Evolutionary conservation across 2,888 invertebrate species (phyloP), one percentile per base, ranked within the genome.

Genomic region (Micoletzkya japonica): DNA sequence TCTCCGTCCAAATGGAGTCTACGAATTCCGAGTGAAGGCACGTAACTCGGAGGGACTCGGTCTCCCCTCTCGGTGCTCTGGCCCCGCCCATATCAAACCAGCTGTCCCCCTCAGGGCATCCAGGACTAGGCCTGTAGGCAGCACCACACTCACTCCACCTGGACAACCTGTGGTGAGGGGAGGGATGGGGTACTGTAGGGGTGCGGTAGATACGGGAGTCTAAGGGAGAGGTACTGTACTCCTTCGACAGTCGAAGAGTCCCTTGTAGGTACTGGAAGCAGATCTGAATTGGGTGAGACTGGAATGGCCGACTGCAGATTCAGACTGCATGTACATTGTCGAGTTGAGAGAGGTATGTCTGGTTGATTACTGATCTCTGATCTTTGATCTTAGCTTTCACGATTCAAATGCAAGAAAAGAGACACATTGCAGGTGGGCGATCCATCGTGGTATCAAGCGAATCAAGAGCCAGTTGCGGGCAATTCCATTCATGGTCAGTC

Each of bases 1-100:
- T 54, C 77, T 85, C 17, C 77, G 85, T 1, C 85, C 85, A 20
- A 82, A 84, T 70, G 85, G 84, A n/a, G 84, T 85, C 24, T 85
- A 85, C 72, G 85, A 85, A 72, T 85, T 85, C 68, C 79, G 85
- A 30, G 81, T 86, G 2, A 66, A 82, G 50, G 83, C 81, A 14
- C 74, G 79, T 39, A 82, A 83, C 60, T 76, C 76, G 17, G 83
- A 83, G 36, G 71, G 74, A 24, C 49, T 76, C 20, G 77, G 77
- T 30, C 73, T 63, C 44, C 77, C 82, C 2, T 74, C 76, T 52
- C 60, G 50, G 14, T 73, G 77, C n/a, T 72, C 74, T 49, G 82
- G 77, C 10, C 58, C 75, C 24, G 70, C 82, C 14, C 71, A 74
- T 14, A 73, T 82, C 60, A 68, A 71, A 39, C 83, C 82, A 4